A percentile compares a stretch with the other conserved stretches of the same genome.
phyloP scores from a whole-genome alignment of 2,797 vertebrate genomes.

The Morus bassanus region DNA sequence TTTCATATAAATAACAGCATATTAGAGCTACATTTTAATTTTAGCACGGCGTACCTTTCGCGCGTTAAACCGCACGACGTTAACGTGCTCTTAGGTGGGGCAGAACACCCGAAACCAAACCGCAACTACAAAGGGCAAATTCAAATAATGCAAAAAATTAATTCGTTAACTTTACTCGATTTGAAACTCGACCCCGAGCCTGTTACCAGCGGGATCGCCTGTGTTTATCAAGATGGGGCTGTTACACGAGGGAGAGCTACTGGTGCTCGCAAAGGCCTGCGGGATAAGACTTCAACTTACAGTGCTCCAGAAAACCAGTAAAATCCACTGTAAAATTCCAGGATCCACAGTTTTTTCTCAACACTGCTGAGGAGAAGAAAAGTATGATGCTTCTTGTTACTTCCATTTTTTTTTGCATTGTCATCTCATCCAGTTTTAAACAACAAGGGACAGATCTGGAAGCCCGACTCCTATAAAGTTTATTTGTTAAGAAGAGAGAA shows the following conservation, averaged over 20 bases:
- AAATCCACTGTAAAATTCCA: constrained; percentile 35
- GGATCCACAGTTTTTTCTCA: constrained; percentile 20
- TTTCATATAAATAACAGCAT: accelerated
- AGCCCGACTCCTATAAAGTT: constrained; percentile 29
- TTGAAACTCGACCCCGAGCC: background rate
- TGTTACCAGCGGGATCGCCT: background rate
- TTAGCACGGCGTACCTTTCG: background rate
- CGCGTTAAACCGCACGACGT: background rate
- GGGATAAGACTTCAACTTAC: background rate
- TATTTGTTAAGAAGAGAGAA: background rate
- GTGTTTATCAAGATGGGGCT: background rate
- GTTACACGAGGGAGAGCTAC: background rate
- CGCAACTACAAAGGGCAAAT: background rate
- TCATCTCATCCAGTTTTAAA: constrained; percentile 50
- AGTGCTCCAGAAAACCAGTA: constrained; percentile 19
- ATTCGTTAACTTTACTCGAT: background rate
- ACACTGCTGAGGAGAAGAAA: constrained; percentile 17
- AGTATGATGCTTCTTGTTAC: constrained; percentile 19
- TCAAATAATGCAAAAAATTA: background rate
- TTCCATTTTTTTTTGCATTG: background rate
- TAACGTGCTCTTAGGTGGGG: background rate
- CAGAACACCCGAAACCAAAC: background rate
- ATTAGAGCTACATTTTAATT: background rate
- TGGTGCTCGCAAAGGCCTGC: background rate
- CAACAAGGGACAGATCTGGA: background rate